These are phyloP conservation scores for Scarus forsteni DNA, from an alignment of 2,797 vertebrate species.

Conservation along the genomic window DNA sequence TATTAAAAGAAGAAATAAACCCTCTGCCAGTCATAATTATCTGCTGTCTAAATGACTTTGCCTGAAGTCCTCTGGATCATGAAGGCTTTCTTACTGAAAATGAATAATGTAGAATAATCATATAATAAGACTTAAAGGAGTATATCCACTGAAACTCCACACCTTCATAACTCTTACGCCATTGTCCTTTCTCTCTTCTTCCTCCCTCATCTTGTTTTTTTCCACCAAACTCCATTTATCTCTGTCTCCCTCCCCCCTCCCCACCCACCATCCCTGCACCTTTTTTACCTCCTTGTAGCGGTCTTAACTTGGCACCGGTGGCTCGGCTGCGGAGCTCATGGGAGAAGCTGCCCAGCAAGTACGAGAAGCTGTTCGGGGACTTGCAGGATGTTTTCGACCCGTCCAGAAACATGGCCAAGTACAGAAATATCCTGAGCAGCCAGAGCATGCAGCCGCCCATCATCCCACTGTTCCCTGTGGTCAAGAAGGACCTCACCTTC, in stretches of 20 bases:
- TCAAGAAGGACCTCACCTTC: conserved; percentile 99
- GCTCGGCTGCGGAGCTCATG: conserved; percentile 93
- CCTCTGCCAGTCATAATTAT: conserved; percentile 42
- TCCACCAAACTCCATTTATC: conserved; percentile 42
- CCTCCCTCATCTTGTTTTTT: neutral
- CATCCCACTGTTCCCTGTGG: conserved; percentile 96
- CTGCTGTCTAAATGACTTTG: conserved; percentile 23
- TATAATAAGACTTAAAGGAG: neutral
- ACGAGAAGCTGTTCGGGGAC: conserved; percentile 95
- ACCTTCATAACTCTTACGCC: neutral
- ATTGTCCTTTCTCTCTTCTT: neutral
- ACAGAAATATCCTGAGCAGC: conserved; percentile 96
- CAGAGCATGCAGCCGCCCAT: conserved; percentile 98
- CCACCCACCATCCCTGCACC: neutral
- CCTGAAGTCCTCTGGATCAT: conserved; percentile 35
- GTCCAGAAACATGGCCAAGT: conserved; percentile 98
- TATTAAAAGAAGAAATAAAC: conserved; percentile 25
- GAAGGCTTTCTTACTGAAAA: conserved; percentile 1
- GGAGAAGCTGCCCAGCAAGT: conserved; percentile 97
- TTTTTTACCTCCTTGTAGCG: conserved; percentile 81
- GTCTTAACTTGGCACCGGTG: conserved; percentile 93
- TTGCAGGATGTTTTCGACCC: conserved; percentile 98
- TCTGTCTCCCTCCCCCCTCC: conserved; percentile 11
- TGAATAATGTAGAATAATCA: neutral
- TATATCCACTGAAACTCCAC: neutral